Evolutionary conservation across 2,797 vertebrate species (phyloP), one percentile per base, ranked within the genome.

Genomic region (Acrossocheilus wenchowensis): DNA sequence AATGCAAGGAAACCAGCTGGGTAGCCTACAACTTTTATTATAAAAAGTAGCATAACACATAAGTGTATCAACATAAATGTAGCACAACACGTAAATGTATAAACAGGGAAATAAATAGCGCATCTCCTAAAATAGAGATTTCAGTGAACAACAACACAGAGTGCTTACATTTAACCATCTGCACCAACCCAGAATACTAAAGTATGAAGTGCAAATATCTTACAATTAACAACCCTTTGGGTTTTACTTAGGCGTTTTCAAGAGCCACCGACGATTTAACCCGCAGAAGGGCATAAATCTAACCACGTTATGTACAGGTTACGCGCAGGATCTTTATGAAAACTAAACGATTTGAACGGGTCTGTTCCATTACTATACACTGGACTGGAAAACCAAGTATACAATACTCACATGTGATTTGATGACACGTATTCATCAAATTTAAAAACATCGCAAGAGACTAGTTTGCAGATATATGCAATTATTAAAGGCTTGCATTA

Each of bases 231-330:
- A 94, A 95, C 95, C 96, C 95, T 71, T 92, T 81, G 95, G 94
- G 94, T 95, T 95, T 96, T 95, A 95, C 95, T 90, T 78, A 93
- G 94, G 94, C 93, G 90, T 95, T 94, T 95, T 94, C 90, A 92
- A 88, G 90, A 92, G 92, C 95, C 94, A 93, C 89, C 92, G 62
- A 88, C 91, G 89, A 95, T 88, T 94, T 88, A 94, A 94, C 91
- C 91, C 71, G n/a, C 85, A 57, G 85, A 26, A 75, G 91, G 90
- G 93, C 94, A 93, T 94, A 94, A 95, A 94, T 93, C 91, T 75
- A 92, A 90, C 91, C 86, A 89, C 91, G 89, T 89, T 92, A 95
- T 93, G 93, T 95, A 95, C 94, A 93, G 93, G 92, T 93, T 36
- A 86, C 87, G 86, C 89, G 86, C 86, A 66, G 92, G 94, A 95